Evolutionary conservation across 37 sponge, comb jelly and placozoan species (phyloP).

Genomic region (Eunapius fragilis): DNA sequence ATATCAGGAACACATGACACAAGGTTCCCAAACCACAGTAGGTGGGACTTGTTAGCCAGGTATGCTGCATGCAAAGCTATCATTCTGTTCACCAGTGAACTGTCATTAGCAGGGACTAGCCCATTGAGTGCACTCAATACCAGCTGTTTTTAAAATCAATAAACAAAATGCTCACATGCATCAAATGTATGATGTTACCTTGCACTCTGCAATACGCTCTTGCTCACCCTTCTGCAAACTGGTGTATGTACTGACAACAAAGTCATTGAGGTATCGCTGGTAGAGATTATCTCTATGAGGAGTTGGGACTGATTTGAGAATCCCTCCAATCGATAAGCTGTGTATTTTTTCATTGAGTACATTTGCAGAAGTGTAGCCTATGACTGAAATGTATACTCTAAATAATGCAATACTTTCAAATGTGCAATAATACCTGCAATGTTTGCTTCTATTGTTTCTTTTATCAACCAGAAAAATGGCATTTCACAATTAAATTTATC

Average conservation of each 20-base stretch:
- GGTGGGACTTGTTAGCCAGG: neutral
- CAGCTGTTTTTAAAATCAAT: conserved; percentile 16
- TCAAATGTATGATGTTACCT: neutral
- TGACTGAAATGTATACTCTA: neutral
- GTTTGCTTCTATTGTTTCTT: conserved; percentile 49
- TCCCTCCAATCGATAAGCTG: conserved; percentile 17
- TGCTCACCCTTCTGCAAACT: conserved; percentile 4
- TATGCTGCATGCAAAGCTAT: conserved; percentile 59
- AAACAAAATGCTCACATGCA: neutral
- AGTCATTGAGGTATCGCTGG: conserved; percentile 45
- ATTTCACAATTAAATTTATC: conserved; percentile 48
- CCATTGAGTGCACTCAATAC: conserved; percentile 18
- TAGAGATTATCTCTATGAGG: conserved; percentile 42
- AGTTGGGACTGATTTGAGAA: conserved; percentile 11
- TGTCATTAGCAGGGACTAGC: conserved; percentile 5
- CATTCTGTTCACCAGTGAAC: conserved; percentile 10
- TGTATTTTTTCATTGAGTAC: neutral
- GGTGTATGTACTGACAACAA: conserved; percentile 44
- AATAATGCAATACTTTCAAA: neutral
- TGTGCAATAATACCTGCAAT: neutral
- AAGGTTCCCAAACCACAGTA: conserved; percentile 54
- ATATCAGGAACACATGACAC: conserved; percentile 29
- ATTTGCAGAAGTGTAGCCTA: neutral
- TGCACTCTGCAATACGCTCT: conserved; percentile 2
- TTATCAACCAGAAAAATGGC: conserved; percentile 88